Evolutionary conservation across 2,888 invertebrate genomes (phyloP).

Genomic region (Girardia tigrina): DNA sequence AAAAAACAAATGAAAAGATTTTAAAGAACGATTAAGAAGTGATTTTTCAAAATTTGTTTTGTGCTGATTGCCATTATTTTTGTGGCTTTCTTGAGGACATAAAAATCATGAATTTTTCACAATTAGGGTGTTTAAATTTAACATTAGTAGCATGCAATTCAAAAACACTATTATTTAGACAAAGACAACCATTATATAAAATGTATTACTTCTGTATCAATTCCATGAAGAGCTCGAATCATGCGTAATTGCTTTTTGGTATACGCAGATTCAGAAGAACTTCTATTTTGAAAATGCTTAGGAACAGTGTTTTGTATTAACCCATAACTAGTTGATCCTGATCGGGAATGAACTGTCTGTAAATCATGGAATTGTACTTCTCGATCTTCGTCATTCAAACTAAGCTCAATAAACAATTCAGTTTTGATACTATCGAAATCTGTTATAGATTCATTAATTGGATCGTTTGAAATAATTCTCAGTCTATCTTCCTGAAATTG

Average conservation of each 20-base stretch:
- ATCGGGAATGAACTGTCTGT: background rate
- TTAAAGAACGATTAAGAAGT: no score
- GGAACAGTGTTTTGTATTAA: background rate
- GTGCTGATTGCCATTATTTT: no score
- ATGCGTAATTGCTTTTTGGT: slow-evolving; percentile 15
- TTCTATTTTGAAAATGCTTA: no score
- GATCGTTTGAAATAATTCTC: background rate
- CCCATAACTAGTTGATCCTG: background rate
- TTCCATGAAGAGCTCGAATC: background rate
- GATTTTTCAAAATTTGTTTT: no score
- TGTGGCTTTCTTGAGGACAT: no score
- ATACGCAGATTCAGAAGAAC: background rate
- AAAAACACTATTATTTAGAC: no score
- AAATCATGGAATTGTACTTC: no score
- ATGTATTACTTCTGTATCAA: background rate
- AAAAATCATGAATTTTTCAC: no score
- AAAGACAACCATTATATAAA: no score
- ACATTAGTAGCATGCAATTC: no score
- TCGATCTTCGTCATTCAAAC: background rate
- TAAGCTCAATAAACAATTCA: background rate
- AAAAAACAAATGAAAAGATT: no score
- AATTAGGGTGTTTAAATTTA: no score
- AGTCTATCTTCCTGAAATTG: background rate
- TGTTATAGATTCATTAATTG: background rate
- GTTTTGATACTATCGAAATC: background rate